Percentiles rank a stretch among this genome's conserved stretches.
These are phyloP conservation scores for Lacerta agilis DNA, from an alignment of 2,797 vertebrate genomes.

Conservation along the genomic window DNA sequence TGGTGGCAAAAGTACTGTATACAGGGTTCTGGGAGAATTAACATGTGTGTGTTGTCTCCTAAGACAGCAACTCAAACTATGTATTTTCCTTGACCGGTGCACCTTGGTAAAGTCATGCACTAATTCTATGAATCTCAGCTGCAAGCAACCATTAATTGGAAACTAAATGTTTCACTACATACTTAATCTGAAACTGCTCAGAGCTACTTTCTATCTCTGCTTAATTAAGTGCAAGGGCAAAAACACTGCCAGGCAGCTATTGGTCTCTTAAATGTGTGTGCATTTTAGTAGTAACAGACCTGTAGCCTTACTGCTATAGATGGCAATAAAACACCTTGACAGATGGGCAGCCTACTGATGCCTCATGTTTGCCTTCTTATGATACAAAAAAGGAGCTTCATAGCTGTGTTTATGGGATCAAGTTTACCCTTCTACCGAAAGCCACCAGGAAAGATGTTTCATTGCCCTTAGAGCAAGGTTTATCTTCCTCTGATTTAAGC, in stretches of 20 bases:
- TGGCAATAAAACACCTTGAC: slow-evolving; percentile 16
- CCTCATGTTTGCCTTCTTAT: background rate
- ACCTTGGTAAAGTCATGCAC: no score
- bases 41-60: background rate
- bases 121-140: no score
- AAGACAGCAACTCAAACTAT: no score
- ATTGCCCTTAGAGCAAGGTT: background rate
- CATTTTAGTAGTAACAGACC: background rate
- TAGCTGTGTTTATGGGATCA: background rate
- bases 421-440: background rate
- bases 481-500: background rate
- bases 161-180: no score
- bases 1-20: background rate
- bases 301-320: background rate
- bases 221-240: slow-evolving; percentile 2
- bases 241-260: background rate
- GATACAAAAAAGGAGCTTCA: slow-evolving; percentile 14
- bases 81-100: no score
- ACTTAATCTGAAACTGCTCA: no score
- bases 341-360: slow-evolving; percentile 14
- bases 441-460: background rate
- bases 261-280: background rate
- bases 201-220: background rate
- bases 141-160: no score
- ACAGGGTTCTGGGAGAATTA: background rate